Conservation (phyloP, 1,140 invertebrate genomes). For the Brachionus asplanchnoidis region DNA sequence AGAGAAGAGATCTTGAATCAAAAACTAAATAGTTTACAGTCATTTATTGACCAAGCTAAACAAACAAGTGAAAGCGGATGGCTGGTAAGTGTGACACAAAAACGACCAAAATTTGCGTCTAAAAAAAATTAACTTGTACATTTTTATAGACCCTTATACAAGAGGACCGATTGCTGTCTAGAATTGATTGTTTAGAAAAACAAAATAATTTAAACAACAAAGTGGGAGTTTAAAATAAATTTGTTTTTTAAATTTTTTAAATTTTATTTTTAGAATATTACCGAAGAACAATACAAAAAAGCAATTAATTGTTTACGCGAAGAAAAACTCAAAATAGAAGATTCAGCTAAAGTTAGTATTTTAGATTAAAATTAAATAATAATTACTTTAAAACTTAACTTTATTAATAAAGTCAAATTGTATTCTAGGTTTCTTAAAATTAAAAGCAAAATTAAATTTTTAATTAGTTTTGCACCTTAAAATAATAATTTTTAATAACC, state of each 20-base stretch:
- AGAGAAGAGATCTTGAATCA: slow-evolving; percentile 37
- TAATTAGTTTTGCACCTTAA: too few relatives aligned
- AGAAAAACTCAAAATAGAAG: slow-evolving; percentile 30
- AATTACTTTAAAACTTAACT: too few relatives aligned
- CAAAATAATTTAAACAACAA: slow-evolving; percentile 27
- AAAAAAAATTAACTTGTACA: not conserved
- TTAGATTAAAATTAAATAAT: too few relatives aligned
- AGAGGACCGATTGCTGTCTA: slow-evolving; percentile 31
- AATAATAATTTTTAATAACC: too few relatives aligned
- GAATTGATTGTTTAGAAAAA: slow-evolving; percentile 35
- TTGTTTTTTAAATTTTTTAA: not conserved
- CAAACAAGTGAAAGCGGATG: slow-evolving; percentile 31
- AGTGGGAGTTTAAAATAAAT: not conserved
- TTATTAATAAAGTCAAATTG: too few relatives aligned
- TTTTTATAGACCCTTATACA: slow-evolving; percentile 6
- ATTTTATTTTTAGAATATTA: not conserved
- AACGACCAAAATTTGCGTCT: too few relatives aligned
- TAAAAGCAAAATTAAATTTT: too few relatives aligned
- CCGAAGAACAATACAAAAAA: slow-evolving; percentile 4
- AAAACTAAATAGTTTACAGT: slow-evolving; percentile 14
- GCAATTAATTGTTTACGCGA: not conserved
- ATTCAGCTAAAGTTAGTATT: slow-evolving; percentile 8
- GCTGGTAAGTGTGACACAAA: not conserved
- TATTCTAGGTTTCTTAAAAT: too few relatives aligned
- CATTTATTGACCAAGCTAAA: slow-evolving; percentile 22